These are phyloP conservation scores for Hucho hucho DNA, from an alignment of 2,113 vertebrate species.

Conservation along the genomic window DNA sequence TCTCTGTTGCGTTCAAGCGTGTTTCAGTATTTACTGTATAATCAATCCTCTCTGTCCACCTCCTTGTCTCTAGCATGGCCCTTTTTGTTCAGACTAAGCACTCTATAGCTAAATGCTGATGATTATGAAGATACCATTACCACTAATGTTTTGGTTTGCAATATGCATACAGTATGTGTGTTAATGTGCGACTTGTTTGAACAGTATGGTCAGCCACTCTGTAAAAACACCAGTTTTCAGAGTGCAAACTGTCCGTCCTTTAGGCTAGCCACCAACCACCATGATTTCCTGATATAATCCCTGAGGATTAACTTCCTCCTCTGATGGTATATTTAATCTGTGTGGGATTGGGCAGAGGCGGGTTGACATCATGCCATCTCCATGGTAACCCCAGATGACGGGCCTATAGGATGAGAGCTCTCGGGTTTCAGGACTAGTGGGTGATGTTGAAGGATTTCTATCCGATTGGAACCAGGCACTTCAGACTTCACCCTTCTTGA, in stretches of 20 bases:
- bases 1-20: too few relatives aligned
- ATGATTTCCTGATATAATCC: constrained; percentile 41
- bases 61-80: too few relatives aligned
- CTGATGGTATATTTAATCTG: constrained; percentile 52
- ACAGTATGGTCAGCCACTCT: neutral
- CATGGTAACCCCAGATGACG: constrained; percentile 36
- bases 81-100: too few relatives aligned
- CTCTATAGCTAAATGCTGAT: too few relatives aligned
- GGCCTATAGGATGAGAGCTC: neutral
- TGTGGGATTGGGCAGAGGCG: constrained; percentile 38
- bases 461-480: neutral
- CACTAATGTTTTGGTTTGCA: neutral
- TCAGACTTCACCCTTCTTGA: neutral
- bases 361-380: constrained; percentile 34
- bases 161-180: neutral
- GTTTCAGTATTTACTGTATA: too few relatives aligned
- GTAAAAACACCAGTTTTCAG: neutral
- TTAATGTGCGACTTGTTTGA: neutral
- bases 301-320: constrained; percentile 35
- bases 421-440: neutral
- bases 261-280: neutral
- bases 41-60: too few relatives aligned
- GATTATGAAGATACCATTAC: neutral
- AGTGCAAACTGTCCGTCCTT: neutral
- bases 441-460: neutral